Conservation (phyloP, 92 coral and sea anemone species). For the Zoanthus gigantus region DNA sequence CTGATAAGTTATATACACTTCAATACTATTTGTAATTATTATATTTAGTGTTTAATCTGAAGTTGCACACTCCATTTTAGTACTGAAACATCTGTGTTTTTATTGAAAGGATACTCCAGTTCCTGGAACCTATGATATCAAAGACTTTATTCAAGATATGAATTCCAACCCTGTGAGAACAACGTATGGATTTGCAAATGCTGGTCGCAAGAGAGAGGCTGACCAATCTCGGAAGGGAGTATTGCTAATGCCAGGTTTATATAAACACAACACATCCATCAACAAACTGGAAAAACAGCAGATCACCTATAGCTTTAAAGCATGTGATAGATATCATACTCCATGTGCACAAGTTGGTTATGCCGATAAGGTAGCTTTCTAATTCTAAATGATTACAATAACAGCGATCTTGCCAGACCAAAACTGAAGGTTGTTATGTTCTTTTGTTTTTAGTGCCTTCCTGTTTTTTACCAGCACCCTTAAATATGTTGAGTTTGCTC, state of each 20-base stretch:
- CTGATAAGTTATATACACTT: too few relatives aligned
- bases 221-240: constrained; percentile 90
- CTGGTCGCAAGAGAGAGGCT: constrained; percentile 91
- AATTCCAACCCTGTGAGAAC: constrained; percentile 77
- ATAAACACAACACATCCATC: constrained; percentile 81
- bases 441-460: too few relatives aligned
- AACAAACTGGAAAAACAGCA: constrained; percentile 75
- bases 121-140: constrained; percentile 90
- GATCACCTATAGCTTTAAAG: constrained; percentile 84
- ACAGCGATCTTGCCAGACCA: too few relatives aligned
- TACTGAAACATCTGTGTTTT: background rate
- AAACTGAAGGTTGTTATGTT: too few relatives aligned
- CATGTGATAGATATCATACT: constrained; percentile 86
- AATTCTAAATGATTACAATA: background rate
- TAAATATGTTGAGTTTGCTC: too few relatives aligned
- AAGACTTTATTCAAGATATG: constrained; percentile 86
- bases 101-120: constrained; percentile 90
- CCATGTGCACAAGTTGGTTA: constrained; percentile 92
- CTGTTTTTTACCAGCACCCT: too few relatives aligned
- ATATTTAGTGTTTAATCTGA: too few relatives aligned
- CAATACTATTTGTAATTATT: too few relatives aligned
- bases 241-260: constrained; percentile 89
- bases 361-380: constrained; percentile 80
- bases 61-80: too few relatives aligned
- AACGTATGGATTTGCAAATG: constrained; percentile 92